phyloP scores from a whole-genome alignment of 2,113 vertebrate species.

The Clarias macrocephalus region DNA sequence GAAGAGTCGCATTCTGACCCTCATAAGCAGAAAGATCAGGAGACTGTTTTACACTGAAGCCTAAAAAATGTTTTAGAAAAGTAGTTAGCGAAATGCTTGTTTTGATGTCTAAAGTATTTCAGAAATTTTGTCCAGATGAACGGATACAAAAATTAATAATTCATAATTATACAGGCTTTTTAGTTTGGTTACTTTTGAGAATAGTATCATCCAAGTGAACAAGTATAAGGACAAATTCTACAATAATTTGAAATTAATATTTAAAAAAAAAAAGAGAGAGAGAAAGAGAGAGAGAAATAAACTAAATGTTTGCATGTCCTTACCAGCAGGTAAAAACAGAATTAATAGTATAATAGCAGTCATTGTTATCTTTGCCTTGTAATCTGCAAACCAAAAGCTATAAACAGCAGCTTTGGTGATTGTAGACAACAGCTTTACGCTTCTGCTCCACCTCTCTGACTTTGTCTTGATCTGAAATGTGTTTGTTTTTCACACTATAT shows the following conservation, averaged over 20 bases:
- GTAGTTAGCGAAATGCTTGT: not conserved
- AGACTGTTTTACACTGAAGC: conserved; percentile 43
- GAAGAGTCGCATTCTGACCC: conserved; percentile 48
- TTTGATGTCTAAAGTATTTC: not conserved
- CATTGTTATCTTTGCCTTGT: conserved; percentile 30
- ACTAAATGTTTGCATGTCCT: not conserved
- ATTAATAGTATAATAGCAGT: conserved; percentile 27
- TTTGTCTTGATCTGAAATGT: not conserved
- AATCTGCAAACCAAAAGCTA: not conserved
- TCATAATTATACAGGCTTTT: not conserved
- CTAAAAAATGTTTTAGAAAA: conserved; percentile 19
- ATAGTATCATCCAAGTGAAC: not conserved
- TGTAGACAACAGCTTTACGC: not conserved
- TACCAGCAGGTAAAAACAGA: conserved; percentile 41
- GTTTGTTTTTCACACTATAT: not conserved
- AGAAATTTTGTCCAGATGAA: not conserved
- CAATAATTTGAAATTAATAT: not conserved
- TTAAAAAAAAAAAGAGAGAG: too few relatives aligned
- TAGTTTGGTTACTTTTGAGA: not conserved
- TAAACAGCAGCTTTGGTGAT: not conserved
- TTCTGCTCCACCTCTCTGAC: conserved; percentile 1
- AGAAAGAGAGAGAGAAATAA: too few relatives aligned
- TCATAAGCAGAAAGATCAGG: conserved; percentile 39
- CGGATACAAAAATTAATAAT: not conserved
- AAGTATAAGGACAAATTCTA: not conserved